Evolutionary conservation across 2,797 vertebrate species (phyloP), one percentile per base, ranked within the genome.

Genomic region (Phataginus tricuspis): DNA sequence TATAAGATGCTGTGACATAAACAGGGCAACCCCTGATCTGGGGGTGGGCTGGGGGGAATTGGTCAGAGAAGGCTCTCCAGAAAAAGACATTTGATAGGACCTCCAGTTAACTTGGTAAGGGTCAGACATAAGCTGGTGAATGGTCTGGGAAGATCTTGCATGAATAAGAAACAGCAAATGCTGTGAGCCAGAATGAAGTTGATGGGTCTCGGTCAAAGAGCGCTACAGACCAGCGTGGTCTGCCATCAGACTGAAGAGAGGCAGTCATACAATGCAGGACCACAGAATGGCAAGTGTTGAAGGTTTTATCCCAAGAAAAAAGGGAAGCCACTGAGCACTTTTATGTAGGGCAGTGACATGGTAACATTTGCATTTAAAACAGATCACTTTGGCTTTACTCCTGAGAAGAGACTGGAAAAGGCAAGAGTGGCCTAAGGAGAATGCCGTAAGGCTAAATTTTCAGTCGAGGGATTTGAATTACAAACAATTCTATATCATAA

Each of bases 311-410:
- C 29, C 25, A 92, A 83, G 59, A 95, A 74, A 57, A 93, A 83
- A 82, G 9, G 19, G 57, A 94, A 95, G 13, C 11, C n/a, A 59
- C 12, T 83, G 53, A 37, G 82, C 2, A 27, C 4, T 69, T 92
- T 77, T 57, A 71, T 68, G 29, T 4, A 77, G 27, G 11, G 18
- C 42, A 51, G 18, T 31, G n/a, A 55, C 49, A 75, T 23, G 25
- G 86, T 23, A 45, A 87, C 18, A 96, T 59, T 8, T 82, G 57
- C 55, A 61, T 92, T 83, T 87, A 84, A 89, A 87, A 57, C 16
- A 90, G 66, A 55, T 74, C 18, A 29, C 6, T 39, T 39, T 64
- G 49, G 39, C 37, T 59, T 63, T 64, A 25, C 31, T 86, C 9
- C 14, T 79, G 27, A 79, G 63, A 79, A 71, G 29, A 53, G 51